Conservation (phyloP, 2,113 vertebrate species). For the Centropristis striata region DNA sequence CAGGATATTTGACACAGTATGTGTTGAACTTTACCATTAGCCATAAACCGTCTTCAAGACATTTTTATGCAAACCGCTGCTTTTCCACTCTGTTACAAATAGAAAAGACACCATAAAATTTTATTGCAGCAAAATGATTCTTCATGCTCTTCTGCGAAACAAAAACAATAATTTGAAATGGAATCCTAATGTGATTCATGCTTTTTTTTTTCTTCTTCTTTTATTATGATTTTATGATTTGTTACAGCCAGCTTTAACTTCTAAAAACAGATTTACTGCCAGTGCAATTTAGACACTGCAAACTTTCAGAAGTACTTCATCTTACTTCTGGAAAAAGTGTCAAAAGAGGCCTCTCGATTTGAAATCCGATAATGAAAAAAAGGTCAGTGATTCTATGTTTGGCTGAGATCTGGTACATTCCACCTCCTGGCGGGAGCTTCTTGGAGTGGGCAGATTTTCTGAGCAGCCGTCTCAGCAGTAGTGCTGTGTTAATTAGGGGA, state of each 20-base stretch:
- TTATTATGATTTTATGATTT: not conserved
- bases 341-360: slow-evolving; percentile 27
- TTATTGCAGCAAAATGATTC: slow-evolving; percentile 23
- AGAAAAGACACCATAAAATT: slow-evolving; percentile 23
- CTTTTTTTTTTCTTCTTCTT: not conserved
- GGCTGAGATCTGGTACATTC: slow-evolving; percentile 62
- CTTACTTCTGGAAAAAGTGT: slow-evolving; percentile 6
- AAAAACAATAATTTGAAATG: slow-evolving; percentile 7
- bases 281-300: not conserved
- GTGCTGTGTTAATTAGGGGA: slow-evolving; percentile 77
- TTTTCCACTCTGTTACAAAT: slow-evolving; percentile 11
- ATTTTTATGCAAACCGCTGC: slow-evolving; percentile 33
- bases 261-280: not conserved
- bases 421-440: slow-evolving; percentile 57
- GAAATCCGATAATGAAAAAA: slow-evolving; percentile 59
- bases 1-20: slow-evolving; percentile 30
- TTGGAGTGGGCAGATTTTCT: slow-evolving; percentile 59
- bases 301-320: slow-evolving; percentile 17
- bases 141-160: not conserved
- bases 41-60: slow-evolving; percentile 28
- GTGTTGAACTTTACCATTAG: slow-evolving; percentile 16
- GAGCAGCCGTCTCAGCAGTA: slow-evolving; percentile 63
- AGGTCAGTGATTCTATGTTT: slow-evolving; percentile 55
- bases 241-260: not conserved
- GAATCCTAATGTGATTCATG: not conserved